phyloP scores from a whole-genome alignment of 2,888 invertebrate species.

The Encarsia formosa region DNA sequence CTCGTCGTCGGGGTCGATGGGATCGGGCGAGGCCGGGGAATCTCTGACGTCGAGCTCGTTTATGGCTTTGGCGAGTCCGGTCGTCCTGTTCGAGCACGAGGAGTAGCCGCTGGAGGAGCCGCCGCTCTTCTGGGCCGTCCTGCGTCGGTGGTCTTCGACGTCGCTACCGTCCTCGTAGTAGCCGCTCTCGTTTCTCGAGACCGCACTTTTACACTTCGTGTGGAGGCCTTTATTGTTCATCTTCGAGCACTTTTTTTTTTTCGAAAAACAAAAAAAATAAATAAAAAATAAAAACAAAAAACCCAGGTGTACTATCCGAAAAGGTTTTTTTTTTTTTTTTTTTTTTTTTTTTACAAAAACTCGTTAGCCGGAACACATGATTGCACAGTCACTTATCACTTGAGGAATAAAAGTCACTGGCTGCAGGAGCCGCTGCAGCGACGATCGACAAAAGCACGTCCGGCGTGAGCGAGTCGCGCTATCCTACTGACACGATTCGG shows the following conservation, averaged over 20 bases:
- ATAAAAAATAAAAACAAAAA: too few species aligned
- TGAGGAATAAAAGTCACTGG: too few species aligned
- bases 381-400: too few species aligned
- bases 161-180: constrained; percentile 58
- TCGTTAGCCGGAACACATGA: not conserved
- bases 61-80: constrained; percentile 38
- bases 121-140: constrained; percentile 22
- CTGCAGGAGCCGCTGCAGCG: too few species aligned
- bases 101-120: constrained; percentile 17
- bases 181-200: constrained; percentile 83
- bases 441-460: not conserved
- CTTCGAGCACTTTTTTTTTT: too few species aligned
- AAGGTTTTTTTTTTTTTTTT: not conserved
- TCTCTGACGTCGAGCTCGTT: constrained; percentile 39
- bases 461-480: constrained; percentile 19
- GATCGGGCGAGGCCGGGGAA: constrained; percentile 39
- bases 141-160: constrained; percentile 20
- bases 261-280: too few species aligned
- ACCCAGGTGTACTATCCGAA: too few species aligned
- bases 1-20: constrained; percentile 18
- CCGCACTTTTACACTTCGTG: too few species aligned
- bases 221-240: too few species aligned
- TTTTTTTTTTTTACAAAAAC: not conserved
- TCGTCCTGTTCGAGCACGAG: constrained; percentile 25
- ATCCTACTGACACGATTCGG: constrained; percentile 42